phyloP scores from a whole-genome alignment of 1,140 invertebrate species.

The Bemisia tabaci region DNA sequence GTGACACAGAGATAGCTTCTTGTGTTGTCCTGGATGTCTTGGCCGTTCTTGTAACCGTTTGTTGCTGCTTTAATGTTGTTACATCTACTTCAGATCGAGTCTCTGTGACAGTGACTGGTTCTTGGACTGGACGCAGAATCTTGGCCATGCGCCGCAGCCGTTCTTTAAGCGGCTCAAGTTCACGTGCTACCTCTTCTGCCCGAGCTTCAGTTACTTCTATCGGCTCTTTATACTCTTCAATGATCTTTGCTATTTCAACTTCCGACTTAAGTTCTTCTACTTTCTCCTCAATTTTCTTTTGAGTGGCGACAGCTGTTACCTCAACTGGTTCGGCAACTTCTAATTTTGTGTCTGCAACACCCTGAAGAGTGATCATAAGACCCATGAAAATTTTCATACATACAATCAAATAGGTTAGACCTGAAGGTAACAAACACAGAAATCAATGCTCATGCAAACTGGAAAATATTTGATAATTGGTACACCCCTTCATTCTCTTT shows the following conservation, averaged over 20 bases:
- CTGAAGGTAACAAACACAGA: too few species aligned
- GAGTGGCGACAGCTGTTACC: slow-evolving; percentile 42
- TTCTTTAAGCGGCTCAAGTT: slow-evolving; percentile 24
- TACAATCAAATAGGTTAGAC: too few species aligned
- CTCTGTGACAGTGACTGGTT: slow-evolving; percentile 33
- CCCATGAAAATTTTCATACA: background rate
- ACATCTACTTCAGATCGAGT: slow-evolving; percentile 25
- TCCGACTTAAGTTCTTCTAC: slow-evolving; percentile 29
- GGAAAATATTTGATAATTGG: too few species aligned
- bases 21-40: slow-evolving; percentile 7
- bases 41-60: slow-evolving; percentile 6
- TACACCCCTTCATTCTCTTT: too few species aligned
- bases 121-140: slow-evolving; percentile 17
- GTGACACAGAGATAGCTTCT: slow-evolving; percentile 12
- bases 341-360: slow-evolving; percentile 35
- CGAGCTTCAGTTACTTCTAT: slow-evolving; percentile 41
- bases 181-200: slow-evolving; percentile 35
- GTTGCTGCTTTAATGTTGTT: slow-evolving; percentile 11
- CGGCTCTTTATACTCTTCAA: slow-evolving; percentile 40
- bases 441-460: too few species aligned
- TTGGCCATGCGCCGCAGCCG: slow-evolving; percentile 7
- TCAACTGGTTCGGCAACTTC: slow-evolving; percentile 41
- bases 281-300: slow-evolving; percentile 44
- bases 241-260: slow-evolving; percentile 35
- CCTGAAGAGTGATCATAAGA: slow-evolving; percentile 13